Conservation (phyloP, 2,797 vertebrate genomes). For the Leptatherina wallacei region DNA sequence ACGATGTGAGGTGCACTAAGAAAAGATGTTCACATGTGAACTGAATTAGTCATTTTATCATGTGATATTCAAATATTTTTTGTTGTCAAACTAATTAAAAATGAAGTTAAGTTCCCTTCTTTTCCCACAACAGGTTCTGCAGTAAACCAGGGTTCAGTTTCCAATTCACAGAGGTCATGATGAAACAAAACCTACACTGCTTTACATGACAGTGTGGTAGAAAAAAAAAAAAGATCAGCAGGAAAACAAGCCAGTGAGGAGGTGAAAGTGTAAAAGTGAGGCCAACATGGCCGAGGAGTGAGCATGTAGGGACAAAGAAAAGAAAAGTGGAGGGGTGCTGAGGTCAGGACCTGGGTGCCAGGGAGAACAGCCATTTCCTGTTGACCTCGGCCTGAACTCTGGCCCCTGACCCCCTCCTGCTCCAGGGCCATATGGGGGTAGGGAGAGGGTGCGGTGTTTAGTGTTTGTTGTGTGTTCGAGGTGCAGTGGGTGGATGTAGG, state of each 20-base stretch:
- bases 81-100: neutral
- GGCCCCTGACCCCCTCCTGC: conserved; percentile 76
- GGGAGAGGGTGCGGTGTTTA: conserved; percentile 24
- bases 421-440: conserved; percentile 58
- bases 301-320: conserved; percentile 64
- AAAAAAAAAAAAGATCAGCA: neutral
- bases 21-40: neutral
- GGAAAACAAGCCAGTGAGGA: conserved; percentile 1
- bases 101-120: neutral
- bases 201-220: conserved; percentile 18
- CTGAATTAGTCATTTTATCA: neutral
- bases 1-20: too few species aligned
- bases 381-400: conserved; percentile 82
- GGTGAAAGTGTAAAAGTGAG: conserved; percentile 44
- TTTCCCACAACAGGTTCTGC: neutral
- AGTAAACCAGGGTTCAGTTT: neutral
- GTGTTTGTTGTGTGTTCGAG: conserved; percentile 47
- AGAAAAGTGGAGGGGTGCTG: conserved; percentile 68
- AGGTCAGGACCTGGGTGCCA: conserved; percentile 72
- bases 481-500: conserved; percentile 26
- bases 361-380: conserved; percentile 83
- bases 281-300: conserved; percentile 21
- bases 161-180: neutral
- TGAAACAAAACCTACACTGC: conserved; percentile 5
- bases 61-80: neutral